Conservation (phyloP, 2,888 invertebrate genomes). For the Rhagonycha fulva region DNA sequence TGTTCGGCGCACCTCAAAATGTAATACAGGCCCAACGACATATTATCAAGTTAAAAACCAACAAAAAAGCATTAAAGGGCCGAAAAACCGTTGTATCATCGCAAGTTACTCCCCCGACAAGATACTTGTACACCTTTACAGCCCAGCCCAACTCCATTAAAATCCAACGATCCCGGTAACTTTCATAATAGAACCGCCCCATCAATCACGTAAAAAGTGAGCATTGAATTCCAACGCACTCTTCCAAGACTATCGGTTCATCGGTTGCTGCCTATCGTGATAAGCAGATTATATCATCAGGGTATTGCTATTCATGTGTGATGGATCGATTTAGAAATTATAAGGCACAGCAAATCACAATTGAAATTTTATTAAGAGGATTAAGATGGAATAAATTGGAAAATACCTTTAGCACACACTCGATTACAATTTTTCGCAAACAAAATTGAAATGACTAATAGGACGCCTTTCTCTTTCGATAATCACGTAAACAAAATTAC, state of each 20-base stretch:
- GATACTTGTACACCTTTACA: background rate
- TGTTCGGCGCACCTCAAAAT: background rate
- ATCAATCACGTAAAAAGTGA: background rate
- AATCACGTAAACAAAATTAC: constrained; percentile 15
- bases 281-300: background rate
- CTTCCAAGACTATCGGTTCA: background rate
- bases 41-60: background rate
- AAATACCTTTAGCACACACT: background rate
- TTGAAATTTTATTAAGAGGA: background rate
- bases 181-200: background rate
- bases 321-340: constrained; percentile 2
- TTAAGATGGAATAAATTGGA: background rate
- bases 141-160: background rate
- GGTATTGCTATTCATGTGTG: background rate
- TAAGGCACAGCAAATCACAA: background rate
- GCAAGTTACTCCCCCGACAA: background rate
- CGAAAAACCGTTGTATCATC: background rate
- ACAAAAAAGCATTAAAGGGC: background rate
- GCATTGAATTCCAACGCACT: background rate
- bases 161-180: background rate
- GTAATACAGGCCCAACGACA: background rate
- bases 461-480: constrained; percentile 20
- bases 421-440: background rate
- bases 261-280: background rate
- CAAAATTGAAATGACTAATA: background rate